Evolutionary conservation across 2,888 invertebrate genomes (phyloP), one percentile per base, ranked within the genome.

Genomic region (Amiota communis): DNA sequence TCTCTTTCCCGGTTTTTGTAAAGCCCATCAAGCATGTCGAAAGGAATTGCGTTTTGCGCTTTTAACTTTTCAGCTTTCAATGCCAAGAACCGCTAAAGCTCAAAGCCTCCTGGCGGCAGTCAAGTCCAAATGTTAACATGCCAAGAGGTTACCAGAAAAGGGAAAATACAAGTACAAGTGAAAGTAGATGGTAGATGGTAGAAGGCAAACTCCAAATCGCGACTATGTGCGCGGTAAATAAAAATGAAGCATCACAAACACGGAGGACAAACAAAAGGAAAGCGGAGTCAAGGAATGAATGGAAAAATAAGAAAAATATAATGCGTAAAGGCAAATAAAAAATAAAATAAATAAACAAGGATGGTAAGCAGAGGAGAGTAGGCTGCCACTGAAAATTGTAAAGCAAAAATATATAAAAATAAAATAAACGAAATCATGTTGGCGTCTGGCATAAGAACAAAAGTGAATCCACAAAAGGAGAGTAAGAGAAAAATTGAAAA

Each of bases 401-500:
- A 23, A 23, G 36, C 4, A 36, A 6, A 36, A 36, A 36, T 36
- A 36, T 36, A 36, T 0, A 36, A 36, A 36, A 36, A 36, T 4
- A 36, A 36, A 36, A 36, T 1, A 36, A 36, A 36, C 1, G 36
- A 36, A 36, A 2, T 36, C 6, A 1, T 36, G 36, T 36, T 36
- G 36, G 36, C 36, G 36, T 36, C 36, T 36, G 36, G 36, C 36
- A 36, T 36, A 36, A 36, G 36, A 36, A 36, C 36, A 36, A 36
- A 36, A 36, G 36, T 36, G 36, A 36, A 36, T 6, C 4, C 36
- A 36, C 36, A 36, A 6, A 6, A 59, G 20, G 57, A 3, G 57
- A 17, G 17, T 13, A 68, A 23, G n/a, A n/a, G 75, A 80, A 81
- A 83, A 83, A 85, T 84, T 85, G 83, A 82, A 85, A 85, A 84